Evolutionary conservation across 1,140 invertebrate genomes (phyloP).

Genomic region (Aphis craccivora): DNA sequence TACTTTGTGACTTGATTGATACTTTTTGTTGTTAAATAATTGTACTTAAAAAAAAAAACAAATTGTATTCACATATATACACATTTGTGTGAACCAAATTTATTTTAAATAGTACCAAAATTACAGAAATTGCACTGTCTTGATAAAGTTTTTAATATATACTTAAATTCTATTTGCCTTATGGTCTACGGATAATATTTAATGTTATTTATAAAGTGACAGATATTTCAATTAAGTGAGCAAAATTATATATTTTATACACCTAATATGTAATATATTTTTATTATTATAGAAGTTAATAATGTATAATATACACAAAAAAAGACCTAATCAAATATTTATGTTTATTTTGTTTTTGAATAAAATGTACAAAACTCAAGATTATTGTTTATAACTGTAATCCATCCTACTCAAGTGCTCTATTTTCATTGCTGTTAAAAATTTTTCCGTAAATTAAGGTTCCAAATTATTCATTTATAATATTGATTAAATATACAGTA

Average conservation of each 20-base stretch:
- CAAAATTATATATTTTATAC: background rate
- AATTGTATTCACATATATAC: background rate
- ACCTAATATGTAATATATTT: background rate
- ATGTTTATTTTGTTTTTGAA: background rate
- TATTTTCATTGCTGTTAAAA: background rate
- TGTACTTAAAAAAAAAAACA: background rate
- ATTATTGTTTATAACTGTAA: background rate
- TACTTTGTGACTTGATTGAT: background rate
- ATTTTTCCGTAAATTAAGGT: background rate
- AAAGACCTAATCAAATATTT: background rate
- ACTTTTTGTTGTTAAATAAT: background rate
- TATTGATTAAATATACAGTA: no score
- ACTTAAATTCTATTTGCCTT: background rate
- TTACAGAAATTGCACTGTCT: background rate
- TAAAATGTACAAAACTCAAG: background rate
- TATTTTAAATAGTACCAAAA: background rate
- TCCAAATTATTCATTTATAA: no score
- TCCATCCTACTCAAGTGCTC: background rate
- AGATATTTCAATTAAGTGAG: background rate
- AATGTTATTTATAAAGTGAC: background rate
- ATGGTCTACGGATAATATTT: constrained; percentile 10
- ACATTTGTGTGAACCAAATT: background rate
- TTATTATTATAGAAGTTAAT: background rate
- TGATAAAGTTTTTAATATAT: background rate
- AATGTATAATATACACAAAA: background rate